Evolutionary conservation across 2,113 vertebrate species (phyloP).

Genomic region (Corythaeola cristata): DNA sequence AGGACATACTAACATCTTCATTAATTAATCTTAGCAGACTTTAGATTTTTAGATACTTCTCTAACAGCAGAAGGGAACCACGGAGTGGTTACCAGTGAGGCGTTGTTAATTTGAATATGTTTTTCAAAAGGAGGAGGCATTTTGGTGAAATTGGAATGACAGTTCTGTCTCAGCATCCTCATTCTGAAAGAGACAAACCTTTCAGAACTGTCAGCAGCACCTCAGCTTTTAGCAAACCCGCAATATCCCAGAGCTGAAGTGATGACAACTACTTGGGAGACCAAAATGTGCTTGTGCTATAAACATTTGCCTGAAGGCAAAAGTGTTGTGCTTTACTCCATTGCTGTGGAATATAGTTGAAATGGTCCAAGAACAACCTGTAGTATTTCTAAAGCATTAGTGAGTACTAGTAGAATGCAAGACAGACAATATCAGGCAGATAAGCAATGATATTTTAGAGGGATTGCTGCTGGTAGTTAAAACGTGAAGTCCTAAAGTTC

Average conservation of each 20-base stretch:
- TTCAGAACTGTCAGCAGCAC: conserved; percentile 31
- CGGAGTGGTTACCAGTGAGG: neutral
- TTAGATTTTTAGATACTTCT: neutral
- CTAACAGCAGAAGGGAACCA: neutral
- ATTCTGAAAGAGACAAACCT: neutral
- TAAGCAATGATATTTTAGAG: neutral
- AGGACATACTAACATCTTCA: neutral
- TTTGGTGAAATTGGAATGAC: neutral
- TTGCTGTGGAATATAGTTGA: neutral
- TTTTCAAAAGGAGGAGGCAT: neutral
- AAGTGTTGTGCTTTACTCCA: neutral
- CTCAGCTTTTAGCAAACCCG: neutral
- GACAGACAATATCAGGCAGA: neutral
- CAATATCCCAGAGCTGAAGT: neutral
- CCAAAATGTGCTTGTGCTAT: neutral
- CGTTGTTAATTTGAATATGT: neutral
- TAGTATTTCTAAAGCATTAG: neutral
- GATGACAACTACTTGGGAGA: neutral
- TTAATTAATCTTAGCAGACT: neutral
- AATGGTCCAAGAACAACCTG: neutral
- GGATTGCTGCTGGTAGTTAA: neutral
- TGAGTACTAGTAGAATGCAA: neutral
- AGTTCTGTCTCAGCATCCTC: neutral
- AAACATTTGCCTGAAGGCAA: neutral
- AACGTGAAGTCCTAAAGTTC: neutral